Percentiles rank a stretch among this genome's conserved stretches.
These are phyloP conservation scores for Solea solea DNA, from an alignment of 2,113 vertebrate genomes.

Conservation along the genomic window DNA sequence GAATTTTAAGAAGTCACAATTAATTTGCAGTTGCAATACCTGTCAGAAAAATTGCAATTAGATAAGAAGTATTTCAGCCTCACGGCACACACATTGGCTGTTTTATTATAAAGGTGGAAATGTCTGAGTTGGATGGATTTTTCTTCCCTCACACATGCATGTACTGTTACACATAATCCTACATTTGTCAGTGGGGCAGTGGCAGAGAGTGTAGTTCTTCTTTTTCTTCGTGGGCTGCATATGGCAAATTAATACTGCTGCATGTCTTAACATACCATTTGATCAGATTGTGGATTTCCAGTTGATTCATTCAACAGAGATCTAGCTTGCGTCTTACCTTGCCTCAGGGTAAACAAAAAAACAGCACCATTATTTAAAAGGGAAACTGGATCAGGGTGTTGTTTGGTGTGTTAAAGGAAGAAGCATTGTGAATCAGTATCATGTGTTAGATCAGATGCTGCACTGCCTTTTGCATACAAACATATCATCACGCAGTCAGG, in stretches of 20 bases:
- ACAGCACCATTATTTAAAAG: conserved; percentile 16
- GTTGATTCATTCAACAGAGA: conserved; percentile 34
- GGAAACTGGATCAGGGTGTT: conserved; percentile 17
- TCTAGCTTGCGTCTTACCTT: conserved; percentile 22
- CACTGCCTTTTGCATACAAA: conserved; percentile 42
- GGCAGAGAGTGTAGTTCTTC: too few species aligned
- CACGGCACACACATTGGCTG: conserved; percentile 5
- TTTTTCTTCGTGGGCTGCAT: too few species aligned
- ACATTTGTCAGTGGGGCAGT: too few species aligned
- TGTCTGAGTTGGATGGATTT: conserved; percentile 24
- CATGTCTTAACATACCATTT: conserved; percentile 30
- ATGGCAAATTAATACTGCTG: too few species aligned
- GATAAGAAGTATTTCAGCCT: too few species aligned
- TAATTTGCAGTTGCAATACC: too few species aligned
- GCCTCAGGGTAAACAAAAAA: conserved; percentile 2
- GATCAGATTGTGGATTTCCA: conserved; percentile 47
- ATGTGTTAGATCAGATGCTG: not conserved
- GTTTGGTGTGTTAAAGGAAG: conserved; percentile 38
- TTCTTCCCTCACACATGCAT: not conserved
- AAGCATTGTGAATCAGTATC: conserved; percentile 13
- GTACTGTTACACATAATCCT: not conserved
- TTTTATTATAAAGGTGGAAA: conserved; percentile 41
- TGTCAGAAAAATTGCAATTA: too few species aligned
- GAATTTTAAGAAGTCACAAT: too few species aligned
- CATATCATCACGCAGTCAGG: conserved; percentile 33